Evolutionary conservation across 1,140 invertebrate species (phyloP).

Genomic region (Conus ventricosus): DNA sequence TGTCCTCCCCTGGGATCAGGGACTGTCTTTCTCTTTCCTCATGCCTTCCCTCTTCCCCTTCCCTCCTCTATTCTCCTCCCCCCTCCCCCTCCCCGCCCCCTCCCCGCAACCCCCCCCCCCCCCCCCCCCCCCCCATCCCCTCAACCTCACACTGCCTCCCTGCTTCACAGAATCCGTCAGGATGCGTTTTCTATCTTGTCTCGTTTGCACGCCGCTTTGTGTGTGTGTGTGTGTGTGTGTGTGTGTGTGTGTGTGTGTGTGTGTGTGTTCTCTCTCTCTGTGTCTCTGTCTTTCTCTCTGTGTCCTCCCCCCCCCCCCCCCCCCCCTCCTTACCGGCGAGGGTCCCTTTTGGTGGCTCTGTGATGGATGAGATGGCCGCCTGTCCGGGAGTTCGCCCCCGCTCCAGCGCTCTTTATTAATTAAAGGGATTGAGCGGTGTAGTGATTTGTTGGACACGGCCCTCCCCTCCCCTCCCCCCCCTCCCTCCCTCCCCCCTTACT

Average conservation of each 20-base stretch:
- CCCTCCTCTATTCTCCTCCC: background rate
- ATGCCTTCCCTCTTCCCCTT: background rate
- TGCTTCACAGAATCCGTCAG: no score
- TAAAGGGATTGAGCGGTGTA: background rate
- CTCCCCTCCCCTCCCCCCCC: background rate
- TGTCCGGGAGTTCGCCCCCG: background rate
- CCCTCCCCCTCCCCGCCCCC: background rate
- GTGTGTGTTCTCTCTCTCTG: background rate
- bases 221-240: no score
- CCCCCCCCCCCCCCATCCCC: background rate
- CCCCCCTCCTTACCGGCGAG: background rate
- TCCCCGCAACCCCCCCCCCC: background rate
- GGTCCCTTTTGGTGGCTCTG: constrained; percentile 7
- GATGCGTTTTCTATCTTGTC: constrained; percentile 33
- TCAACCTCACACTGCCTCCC: background rate
- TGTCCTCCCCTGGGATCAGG: constrained; percentile 9
- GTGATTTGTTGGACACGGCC: background rate
- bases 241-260: background rate
- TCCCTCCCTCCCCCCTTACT: background rate
- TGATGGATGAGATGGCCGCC: constrained; percentile 15
- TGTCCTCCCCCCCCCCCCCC: no score
- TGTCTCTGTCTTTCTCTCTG: background rate
- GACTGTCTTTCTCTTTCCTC: constrained; percentile 18
- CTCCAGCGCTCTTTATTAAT: constrained; percentile 7
- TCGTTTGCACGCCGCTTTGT: constrained; percentile 12